These are phyloP conservation scores for Drosophila kanekoi DNA, from an alignment of 2,888 invertebrate species.

Conservation along the genomic window DNA sequence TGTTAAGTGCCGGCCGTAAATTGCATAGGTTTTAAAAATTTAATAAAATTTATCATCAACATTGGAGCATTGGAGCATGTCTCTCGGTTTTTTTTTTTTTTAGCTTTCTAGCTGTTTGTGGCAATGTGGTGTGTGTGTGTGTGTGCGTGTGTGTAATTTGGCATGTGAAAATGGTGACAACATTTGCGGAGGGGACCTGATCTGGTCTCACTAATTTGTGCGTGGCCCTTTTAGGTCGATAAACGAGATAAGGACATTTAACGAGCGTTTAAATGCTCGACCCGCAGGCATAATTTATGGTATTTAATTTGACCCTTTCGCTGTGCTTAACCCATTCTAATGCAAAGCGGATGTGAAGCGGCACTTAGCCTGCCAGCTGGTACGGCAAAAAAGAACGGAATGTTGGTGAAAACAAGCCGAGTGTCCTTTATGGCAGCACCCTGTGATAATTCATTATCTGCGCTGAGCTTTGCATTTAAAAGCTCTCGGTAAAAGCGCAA, in stretches of 20 bases:
- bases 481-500: constrained; percentile 14
- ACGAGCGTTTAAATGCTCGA: constrained; percentile 63
- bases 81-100: not conserved
- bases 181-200: constrained; percentile 1
- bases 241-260: constrained; percentile 50
- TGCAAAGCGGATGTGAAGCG: constrained; percentile 14
- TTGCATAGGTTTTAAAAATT: constrained; percentile 50
- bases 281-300: constrained; percentile 58
- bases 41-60: constrained; percentile 65
- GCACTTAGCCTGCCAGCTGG: constrained; percentile 1
- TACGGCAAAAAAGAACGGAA: not conserved
- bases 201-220: constrained; percentile 26
- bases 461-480: constrained; percentile 16
- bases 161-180: constrained; percentile 40
- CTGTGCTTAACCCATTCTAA: constrained; percentile 1
- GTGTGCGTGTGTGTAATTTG: constrained; percentile 20
- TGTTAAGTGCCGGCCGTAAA: constrained; percentile 47
- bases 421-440: constrained; percentile 11
- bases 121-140: constrained; percentile 12
- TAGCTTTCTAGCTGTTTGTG: constrained; percentile 3
- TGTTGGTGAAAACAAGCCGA: not conserved
- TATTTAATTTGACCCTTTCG: constrained; percentile 65
- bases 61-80: constrained; percentile 2
- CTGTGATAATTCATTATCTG: constrained; percentile 45
- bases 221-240: constrained; percentile 22